Percentiles rank a stretch among this genome's conserved stretches.
These are phyloP conservation scores for Tribolium madens DNA, from an alignment of 1,140 invertebrate genomes.

Conservation along the genomic window DNA sequence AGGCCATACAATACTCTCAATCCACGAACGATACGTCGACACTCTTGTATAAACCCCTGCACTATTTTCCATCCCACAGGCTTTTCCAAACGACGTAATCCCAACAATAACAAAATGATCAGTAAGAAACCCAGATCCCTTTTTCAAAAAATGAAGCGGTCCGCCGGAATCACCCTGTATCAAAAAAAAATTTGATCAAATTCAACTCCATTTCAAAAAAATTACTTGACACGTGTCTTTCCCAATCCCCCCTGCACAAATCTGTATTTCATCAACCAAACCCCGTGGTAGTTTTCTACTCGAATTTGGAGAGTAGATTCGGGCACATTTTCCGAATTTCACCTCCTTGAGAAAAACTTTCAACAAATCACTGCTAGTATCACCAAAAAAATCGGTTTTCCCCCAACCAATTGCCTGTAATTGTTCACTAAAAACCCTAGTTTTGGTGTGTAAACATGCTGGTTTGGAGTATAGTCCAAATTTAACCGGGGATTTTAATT, in stretches of 20 bases:
- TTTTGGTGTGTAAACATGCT: conserved; percentile 70
- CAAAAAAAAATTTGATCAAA: neutral
- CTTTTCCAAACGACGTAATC: conserved; percentile 72
- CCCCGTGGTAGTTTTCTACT: conserved; percentile 61
- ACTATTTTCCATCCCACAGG: conserved; percentile 67
- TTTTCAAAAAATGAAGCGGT: conserved; percentile 70
- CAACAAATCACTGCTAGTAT: conserved; percentile 65
- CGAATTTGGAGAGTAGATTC: conserved; percentile 58
- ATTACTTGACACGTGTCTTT: conserved; percentile 67
- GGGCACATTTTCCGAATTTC: conserved; percentile 54
- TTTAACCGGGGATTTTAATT: conserved; percentile 65
- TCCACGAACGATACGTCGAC: conserved; percentile 72
- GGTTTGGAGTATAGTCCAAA: conserved; percentile 68
- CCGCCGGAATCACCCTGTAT: conserved; percentile 78
- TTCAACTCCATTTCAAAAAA: neutral
- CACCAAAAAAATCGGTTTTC: conserved; percentile 62
- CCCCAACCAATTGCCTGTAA: conserved; percentile 57
- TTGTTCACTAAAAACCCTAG: neutral
- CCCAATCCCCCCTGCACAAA: conserved; percentile 74
- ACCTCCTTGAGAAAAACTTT: conserved; percentile 64
- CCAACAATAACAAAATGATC: conserved; percentile 67
- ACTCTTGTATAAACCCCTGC: conserved; percentile 75
- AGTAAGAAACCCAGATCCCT: conserved; percentile 65
- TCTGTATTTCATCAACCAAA: conserved; percentile 65
- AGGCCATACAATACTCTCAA: conserved; percentile 69